Base-by-base conservation (phyloP, 1,140 invertebrate genomes). In the Aphis gossypii region DNA sequence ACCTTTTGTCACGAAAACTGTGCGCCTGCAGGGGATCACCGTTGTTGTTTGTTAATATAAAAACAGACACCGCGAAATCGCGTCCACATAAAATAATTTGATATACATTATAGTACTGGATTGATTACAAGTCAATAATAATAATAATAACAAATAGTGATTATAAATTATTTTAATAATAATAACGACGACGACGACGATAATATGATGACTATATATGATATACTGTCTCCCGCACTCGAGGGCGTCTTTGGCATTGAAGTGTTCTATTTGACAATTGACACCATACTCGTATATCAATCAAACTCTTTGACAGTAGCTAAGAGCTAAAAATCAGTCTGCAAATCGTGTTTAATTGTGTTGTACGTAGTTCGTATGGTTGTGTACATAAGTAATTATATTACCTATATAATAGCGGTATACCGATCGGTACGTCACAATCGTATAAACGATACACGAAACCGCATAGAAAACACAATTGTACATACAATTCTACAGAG, bases 1-100 rank as follows among this genome's bases (percentile, higher is more conserved):
- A 90, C 51, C 54, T 90, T 90, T 90, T 90, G 88, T 90, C 88
- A 44, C 38, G 54, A 44, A 90, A 90, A 90, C 20, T 60, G 51
- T 90, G 54, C 54, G 35, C 54, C 88, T 41, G 38, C 38, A 41
- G 35, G 54, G 54, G 88, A 56, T 25, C 48, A 23, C 11, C 87
- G 20, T 11, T 9, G 21, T 51, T 76, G n/a, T n/a, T 76, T n/a
- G n/a, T 44, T 87, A 46, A 87, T 48, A 30, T 44, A 48, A 48
- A 87, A 87, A 87, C 30, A 35, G 14, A 48, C 86, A 87, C 44
- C 48, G 35, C 48, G 38, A 89, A 89, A 89, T 89, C 35, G 87
- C 48, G 41, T 51, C 23, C 87, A 56, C 38, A 83, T 23, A 83
- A 35, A 38, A 38, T 83, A 38, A 8, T 83, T 83, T 38, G 76